Evolutionary conservation across 2,797 vertebrate genomes (phyloP), one percentile per base, ranked within the genome.

Genomic region (Echeneis naucrates): DNA sequence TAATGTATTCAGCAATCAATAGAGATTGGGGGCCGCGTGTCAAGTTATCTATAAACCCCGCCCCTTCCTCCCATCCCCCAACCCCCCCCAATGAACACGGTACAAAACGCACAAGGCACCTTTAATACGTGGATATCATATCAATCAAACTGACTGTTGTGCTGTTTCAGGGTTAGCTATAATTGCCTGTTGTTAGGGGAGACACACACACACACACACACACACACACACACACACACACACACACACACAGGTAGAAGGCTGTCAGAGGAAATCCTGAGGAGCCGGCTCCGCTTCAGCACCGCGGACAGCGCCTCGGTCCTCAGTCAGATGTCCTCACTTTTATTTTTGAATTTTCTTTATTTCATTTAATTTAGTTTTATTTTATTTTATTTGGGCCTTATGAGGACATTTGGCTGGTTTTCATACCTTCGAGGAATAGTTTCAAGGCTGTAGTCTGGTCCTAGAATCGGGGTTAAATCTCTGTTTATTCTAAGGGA

Each of bases 1-100:
- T 89, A 80, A 89, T 85, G 75, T 80, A 90, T 86, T 89, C 86
- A 81, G 75, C 78, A 90, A 85, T 89, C 86, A 89, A 81, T 52
- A 35, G 70, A 58, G 74, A 81, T 64, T 72, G 54, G 65, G n/a
- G 53, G 68, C 23, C 78, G 79, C 55, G 82, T 84, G 80, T 87
- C 78, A 80, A 77, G 75, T 67, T 72, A 59, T 74, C 72, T 60
- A 53, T 57, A 56, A 37, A 23, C 57, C 59, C 11, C 59, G 57
- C 68, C 53, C 37, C 42, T n/a, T n/a, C n/a, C n/a, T n/a, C n/a
- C n/a, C n/a, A n/a, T n/a, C n/a, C n/a, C n/a, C n/a, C n/a, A n/a
- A n/a, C n/a, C n/a, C n/a, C n/a, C n/a, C n/a, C n/a, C n/a, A 58
- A 85, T 50, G 54, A 77, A 51, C 80, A 47, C 77, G 13, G 69